Evolutionary conservation across 2,888 invertebrate species (phyloP), one percentile per base, ranked within the genome.

Genomic region (Sympetrum striolatum): DNA sequence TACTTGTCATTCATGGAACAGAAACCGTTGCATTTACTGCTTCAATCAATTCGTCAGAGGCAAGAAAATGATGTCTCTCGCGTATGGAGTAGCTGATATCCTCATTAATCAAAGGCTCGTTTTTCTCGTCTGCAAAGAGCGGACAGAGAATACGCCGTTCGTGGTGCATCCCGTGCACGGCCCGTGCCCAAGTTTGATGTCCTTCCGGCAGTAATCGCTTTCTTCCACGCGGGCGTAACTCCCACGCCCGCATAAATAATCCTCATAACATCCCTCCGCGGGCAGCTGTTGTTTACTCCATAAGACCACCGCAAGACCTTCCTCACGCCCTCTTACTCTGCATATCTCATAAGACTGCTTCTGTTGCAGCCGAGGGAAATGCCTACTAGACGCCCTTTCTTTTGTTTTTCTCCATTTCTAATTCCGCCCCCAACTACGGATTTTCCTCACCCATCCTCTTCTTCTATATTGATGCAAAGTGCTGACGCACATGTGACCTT

Each of bases 401-500:
- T n/a, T 73, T 73, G 73, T 73, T 73, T 73, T 73, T 73, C 73
- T 73, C 73, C 73, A 22, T 80, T 80, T 80, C 31, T 82, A 53
- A 31, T 58, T 81, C 86, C 12, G 15, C 80, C 80, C n/a, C 86
- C 86, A 12, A 58, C 86, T n/a, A 58, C 60, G 14, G 31, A 10
- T n/a, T 8, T 25, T 60, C 86, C 60, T 0, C 60, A 31, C 35
- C 81, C 44, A 6, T 39, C 18, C 37, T 15, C 44, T 10, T 18
- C 31, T 35, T 15, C 60, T n/a, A 31, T 82, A 31, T 82, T 86
- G 86, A 60, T 64, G 86, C 86, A 86, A 37, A 39, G 86, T 22
- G 86, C 86, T 86, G 86, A 86, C 86, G 86, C 86, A 86, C 86
- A 60, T 86, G 35, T 86, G 86, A 86, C 86, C 86, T 86, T 86